Percentiles rank a stretch among this genome's conserved stretches.
These are phyloP conservation scores for Solea senegalensis DNA, from an alignment of 2,113 vertebrate species.

Conservation along the genomic window DNA sequence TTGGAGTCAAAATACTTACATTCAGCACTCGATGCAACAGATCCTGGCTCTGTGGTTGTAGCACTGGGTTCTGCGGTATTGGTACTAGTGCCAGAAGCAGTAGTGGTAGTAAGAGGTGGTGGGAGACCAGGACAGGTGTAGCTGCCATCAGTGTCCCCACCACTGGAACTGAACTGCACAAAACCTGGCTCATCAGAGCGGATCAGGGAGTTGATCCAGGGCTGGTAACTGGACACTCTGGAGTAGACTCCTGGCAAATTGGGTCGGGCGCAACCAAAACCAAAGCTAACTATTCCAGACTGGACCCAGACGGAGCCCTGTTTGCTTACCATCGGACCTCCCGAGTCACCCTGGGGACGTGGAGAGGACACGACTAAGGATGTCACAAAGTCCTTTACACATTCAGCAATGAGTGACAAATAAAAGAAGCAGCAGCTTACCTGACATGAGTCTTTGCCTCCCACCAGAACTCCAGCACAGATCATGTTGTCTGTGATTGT, in stretches of 20 bases:
- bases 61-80: too few species aligned
- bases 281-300: conserved; percentile 18
- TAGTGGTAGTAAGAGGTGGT: background rate
- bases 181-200: conserved; percentile 2
- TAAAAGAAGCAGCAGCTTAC: background rate
- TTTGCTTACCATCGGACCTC: conserved; percentile 20
- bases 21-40: too few species aligned
- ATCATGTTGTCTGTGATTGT: conserved; percentile 13
- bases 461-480: conserved; percentile 14
- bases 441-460: conserved; percentile 18
- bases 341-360: conserved; percentile 7
- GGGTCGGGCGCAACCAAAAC: conserved; percentile 14
- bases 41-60: too few species aligned
- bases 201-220: conserved; percentile 17
- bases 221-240: conserved; percentile 18
- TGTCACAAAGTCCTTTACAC: background rate
- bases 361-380: background rate
- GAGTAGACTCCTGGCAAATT: conserved; percentile 14
- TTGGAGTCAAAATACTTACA: too few species aligned
- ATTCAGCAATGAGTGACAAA: background rate
- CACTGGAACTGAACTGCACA: conserved; percentile 1
- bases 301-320: conserved; percentile 10
- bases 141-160: conserved; percentile 1
- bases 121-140: conserved; percentile 19
- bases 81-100: too few species aligned